These are phyloP conservation scores for Conchocele bisecta DNA, from an alignment of 2,888 invertebrate species.

Conservation along the genomic window DNA sequence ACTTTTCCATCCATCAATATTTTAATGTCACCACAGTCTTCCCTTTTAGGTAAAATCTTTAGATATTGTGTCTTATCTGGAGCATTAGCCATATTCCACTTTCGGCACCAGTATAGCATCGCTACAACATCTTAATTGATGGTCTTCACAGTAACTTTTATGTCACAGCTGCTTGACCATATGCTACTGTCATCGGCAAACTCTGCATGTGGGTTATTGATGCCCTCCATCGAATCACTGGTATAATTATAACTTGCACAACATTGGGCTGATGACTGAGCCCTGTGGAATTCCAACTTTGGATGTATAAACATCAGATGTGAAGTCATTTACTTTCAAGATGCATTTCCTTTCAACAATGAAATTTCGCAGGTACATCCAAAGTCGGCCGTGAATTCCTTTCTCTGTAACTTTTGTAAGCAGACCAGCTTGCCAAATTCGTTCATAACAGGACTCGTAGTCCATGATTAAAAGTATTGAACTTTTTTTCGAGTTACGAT, in stretches of 20 bases:
- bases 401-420: constrained; percentile 1
- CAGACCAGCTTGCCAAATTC: constrained; percentile 14
- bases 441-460: constrained; percentile 19
- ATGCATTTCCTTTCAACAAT: constrained; percentile 1
- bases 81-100: constrained; percentile 18
- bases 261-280: constrained; percentile 4
- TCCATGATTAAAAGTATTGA: not conserved
- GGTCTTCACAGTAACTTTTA: not conserved
- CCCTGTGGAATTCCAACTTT: constrained; percentile 26
- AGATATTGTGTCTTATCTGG: constrained; percentile 15
- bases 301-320: constrained; percentile 1
- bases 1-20: not conserved
- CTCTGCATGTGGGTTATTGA: constrained; percentile 13
- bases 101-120: constrained; percentile 9
- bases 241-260: constrained; percentile 27
- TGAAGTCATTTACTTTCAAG: constrained; percentile 5
- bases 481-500: not conserved
- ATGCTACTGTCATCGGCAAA: constrained; percentile 13
- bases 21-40: not conserved
- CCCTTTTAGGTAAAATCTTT: not conserved
- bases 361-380: constrained; percentile 6
- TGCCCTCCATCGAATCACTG: constrained; percentile 2
- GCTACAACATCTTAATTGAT: not conserved
- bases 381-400: constrained; percentile 5
- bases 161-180: not conserved